phyloP scores from a whole-genome alignment of 2,113 vertebrate species.

The Onychorhynchus coronatus region DNA sequence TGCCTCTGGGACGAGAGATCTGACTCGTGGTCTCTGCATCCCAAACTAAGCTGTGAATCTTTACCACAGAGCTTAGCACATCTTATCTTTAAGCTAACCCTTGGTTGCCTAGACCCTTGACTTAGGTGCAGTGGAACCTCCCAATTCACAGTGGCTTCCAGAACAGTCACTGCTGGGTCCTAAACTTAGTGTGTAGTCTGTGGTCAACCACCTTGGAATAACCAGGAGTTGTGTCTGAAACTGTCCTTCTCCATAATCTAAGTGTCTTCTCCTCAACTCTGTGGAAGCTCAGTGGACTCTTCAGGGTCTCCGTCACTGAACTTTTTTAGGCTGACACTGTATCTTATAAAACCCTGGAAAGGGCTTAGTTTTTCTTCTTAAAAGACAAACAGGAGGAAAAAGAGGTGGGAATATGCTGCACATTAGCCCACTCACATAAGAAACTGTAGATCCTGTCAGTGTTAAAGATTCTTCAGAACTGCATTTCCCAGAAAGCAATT shows the following conservation, averaged over 20 bases:
- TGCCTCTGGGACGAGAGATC: not conserved
- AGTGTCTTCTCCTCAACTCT: not conserved
- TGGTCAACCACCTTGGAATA: not conserved
- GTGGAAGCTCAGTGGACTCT: not conserved
- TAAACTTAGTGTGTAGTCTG: not conserved
- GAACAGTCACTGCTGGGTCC: not conserved
- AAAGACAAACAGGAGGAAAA: not conserved
- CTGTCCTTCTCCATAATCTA: not conserved
- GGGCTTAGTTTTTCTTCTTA: not conserved
- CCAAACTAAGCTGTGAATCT: not conserved
- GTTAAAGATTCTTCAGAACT: not conserved
- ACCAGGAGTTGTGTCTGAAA: not conserved
- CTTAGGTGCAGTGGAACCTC: not conserved
- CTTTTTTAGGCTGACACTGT: not conserved
- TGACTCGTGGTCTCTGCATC: not conserved
- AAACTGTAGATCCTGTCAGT: not conserved
- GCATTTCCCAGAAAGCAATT: not conserved
- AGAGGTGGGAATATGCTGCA: not conserved
- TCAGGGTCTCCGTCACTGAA: not conserved
- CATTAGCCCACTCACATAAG: not conserved
- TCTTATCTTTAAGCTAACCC: not conserved
- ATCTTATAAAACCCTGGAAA: not conserved
- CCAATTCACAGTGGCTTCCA: not conserved
- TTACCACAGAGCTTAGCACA: not conserved
- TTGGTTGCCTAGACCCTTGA: not conserved